These are phyloP conservation scores for Hoplodrina blanda DNA, from an alignment of 2,888 invertebrate genomes.

Conservation along the genomic window DNA sequence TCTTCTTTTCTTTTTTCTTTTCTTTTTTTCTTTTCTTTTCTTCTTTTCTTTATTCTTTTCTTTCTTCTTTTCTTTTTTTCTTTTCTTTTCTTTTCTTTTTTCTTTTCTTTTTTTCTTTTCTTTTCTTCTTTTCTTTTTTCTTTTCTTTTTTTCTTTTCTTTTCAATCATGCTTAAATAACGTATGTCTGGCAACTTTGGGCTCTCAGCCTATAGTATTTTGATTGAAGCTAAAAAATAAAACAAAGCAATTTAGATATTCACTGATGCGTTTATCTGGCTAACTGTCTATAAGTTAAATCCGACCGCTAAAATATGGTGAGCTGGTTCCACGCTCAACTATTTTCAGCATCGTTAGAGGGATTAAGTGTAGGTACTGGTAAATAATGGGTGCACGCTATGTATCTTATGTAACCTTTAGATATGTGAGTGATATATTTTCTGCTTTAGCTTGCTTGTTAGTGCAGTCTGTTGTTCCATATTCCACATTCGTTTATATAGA, in stretches of 20 bases:
- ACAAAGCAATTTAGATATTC: neutral
- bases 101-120: too few species aligned
- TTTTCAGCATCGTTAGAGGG: constrained; percentile 41
- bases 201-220: too few species aligned
- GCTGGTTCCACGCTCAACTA: constrained; percentile 17
- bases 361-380: constrained; percentile 20
- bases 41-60: too few species aligned
- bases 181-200: too few species aligned
- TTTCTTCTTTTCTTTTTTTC: too few species aligned
- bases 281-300: constrained; percentile 21
- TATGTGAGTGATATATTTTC: constrained; percentile 8
- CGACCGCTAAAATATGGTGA: constrained; percentile 31
- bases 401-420: constrained; percentile 7
- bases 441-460: constrained; percentile 1
- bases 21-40: too few species aligned
- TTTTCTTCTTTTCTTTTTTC: too few species aligned
- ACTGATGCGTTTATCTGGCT: neutral
- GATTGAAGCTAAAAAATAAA: neutral
- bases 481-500: too few species aligned
- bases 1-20: too few species aligned
- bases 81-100: too few species aligned
- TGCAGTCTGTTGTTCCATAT: constrained; percentile 4
- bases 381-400: constrained; percentile 26
- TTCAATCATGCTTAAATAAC: too few species aligned
- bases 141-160: too few species aligned